These are phyloP conservation scores for Halichoerus grypus DNA, from an alignment of 2,113 vertebrate species.

Conservation along the genomic window DNA sequence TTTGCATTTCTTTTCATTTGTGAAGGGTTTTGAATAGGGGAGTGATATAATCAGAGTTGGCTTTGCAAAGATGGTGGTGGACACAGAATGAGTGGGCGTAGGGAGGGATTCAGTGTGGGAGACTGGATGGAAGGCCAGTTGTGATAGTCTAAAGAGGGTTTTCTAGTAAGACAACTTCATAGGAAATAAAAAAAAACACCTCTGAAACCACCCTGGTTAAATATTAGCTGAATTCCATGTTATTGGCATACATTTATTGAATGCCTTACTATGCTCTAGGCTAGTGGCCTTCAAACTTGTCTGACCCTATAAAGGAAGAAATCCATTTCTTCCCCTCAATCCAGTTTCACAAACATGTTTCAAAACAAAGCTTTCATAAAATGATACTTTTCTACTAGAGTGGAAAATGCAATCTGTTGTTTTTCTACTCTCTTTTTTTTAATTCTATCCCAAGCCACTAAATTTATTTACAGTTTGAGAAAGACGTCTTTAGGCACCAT, in stretches of 20 bases:
- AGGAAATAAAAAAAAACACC: conserved; percentile 21
- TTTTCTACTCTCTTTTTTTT: neutral
- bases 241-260: neutral
- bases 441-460: neutral
- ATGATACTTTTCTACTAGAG: neutral
- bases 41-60: neutral
- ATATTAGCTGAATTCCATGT: neutral
- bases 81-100: neutral
- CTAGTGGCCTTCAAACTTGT: neutral
- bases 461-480: conserved; percentile 5
- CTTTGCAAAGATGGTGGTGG: neutral
- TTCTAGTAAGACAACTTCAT: neutral
- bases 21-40: neutral
- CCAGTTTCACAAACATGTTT: neutral
- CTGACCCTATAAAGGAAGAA: neutral
- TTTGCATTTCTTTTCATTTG: neutral
- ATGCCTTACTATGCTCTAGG: neutral
- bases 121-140: too few species aligned
- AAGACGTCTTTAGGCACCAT: neutral
- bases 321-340: neutral
- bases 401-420: neutral
- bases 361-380: conserved; percentile 44
- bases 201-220: neutral
- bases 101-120: neutral
- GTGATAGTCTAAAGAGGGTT: neutral